Base-by-base conservation (phyloP, 2,888 invertebrate species). In the Drosophila barbarae region DNA sequence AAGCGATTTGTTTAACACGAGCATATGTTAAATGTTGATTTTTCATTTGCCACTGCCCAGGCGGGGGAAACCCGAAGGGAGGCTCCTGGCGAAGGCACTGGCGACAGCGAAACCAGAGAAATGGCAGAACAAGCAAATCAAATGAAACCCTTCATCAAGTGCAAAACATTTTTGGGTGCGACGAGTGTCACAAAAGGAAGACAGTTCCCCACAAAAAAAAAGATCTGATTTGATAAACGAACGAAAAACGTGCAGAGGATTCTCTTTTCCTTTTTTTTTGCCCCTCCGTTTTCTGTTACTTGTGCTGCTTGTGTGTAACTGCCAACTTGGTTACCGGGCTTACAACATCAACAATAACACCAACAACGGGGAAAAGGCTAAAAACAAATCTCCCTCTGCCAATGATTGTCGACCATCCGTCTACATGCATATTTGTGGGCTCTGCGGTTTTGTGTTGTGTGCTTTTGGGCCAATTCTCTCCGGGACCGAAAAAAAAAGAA, bases 131-230 rank as follows among this genome's bases (percentile, higher is more conserved):
- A 74, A 73, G 73, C 75, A 78, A 83, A 78, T 80, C 73, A 80
- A 78, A 77, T 84, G 78, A 84, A 78, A 84, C 78, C 84, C 84
- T 84, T 84, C 81, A 81, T 74, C 75, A 75, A 71, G 56, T 73
- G 52, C 66, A 67, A 77, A 69, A 75, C 71, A 75, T 74, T 83
- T 83, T 77, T 44, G 71, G 51, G 28, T 53, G 51, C 57, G 55
- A 52, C 63, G 53, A 79, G 53, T 70, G 70, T 56, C 72, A 53
- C 77, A 65, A 73, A 56, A 61, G 41, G 44, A 53, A 53, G 49
- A 50, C 58, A 36, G 42, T 32, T 23, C 32, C 42, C n/a, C n/a
- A 30, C 36, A 49, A 64, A 41, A 35, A 54, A 60, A 55, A 35
- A 39, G 34, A 50, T 28, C 65, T 56, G 67, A 55, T 51, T 50